These are phyloP conservation scores for Chondrilla cf. caribensis DNA, from an alignment of 37 sponge, comb jelly and placozoan species.

Conservation along the genomic window DNA sequence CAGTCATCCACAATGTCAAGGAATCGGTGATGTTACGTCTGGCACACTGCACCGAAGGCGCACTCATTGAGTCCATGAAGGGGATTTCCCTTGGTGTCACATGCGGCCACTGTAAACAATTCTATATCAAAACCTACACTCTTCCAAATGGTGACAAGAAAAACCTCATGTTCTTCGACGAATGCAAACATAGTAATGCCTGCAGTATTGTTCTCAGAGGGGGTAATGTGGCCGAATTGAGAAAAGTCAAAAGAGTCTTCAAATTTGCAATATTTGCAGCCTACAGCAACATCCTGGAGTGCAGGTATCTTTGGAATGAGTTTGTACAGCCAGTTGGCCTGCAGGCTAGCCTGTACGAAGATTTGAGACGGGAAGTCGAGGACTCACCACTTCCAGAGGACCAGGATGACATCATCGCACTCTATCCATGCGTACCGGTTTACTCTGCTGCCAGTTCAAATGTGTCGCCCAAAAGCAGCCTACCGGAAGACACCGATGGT, in stretches of 20 bases:
- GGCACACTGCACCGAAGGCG: slow-evolving; percentile 75
- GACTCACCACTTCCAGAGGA: too few relatives aligned
- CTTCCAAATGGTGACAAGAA: slow-evolving; percentile 73
- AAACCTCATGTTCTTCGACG: slow-evolving; percentile 90
- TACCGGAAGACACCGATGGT: too few relatives aligned
- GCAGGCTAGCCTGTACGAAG: neutral
- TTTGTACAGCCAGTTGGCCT: slow-evolving; percentile 50
- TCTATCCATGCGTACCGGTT: neutral
- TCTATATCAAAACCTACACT: slow-evolving; percentile 63
- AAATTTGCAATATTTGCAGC: slow-evolving; percentile 64
- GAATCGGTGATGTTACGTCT: slow-evolving; percentile 77
- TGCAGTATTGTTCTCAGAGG: slow-evolving; percentile 86
- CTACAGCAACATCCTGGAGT: slow-evolving; percentile 78
- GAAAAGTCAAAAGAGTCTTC: slow-evolving; percentile 81
- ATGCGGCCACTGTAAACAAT: slow-evolving; percentile 85
- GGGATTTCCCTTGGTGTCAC: slow-evolving; percentile 67
- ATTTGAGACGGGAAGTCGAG: too few relatives aligned
- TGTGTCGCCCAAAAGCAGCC: too few relatives aligned
- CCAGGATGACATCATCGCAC: too few relatives aligned
- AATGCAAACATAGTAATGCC: slow-evolving; percentile 67
- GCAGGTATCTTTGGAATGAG: slow-evolving; percentile 58
- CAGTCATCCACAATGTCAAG: slow-evolving; percentile 86
- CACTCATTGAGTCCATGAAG: slow-evolving; percentile 74
- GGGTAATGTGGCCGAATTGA: slow-evolving; percentile 45
- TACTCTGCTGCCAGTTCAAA: too few relatives aligned